phyloP scores from a whole-genome alignment of 1,140 invertebrate species.

The Dreissena polymorpha region DNA sequence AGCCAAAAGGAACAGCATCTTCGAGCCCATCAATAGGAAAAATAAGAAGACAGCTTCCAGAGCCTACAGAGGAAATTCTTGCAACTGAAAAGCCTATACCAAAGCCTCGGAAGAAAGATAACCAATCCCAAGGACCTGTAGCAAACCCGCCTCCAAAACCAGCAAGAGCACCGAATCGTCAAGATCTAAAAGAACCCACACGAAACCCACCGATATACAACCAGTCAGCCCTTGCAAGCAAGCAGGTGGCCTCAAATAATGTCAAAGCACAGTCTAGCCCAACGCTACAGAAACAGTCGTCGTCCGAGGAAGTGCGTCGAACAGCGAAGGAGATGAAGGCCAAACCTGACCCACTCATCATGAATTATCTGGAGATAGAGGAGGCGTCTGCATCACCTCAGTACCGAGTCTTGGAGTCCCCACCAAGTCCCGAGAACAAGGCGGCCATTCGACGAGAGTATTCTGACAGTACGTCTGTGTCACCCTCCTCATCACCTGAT shows the following conservation, averaged over 20 bases:
- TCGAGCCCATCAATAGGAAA: too few species aligned
- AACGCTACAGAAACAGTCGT: conserved; percentile 68
- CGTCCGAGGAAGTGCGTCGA: conserved; percentile 61
- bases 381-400: conserved; percentile 73
- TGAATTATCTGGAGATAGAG: conserved; percentile 73
- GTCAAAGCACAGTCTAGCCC: conserved; percentile 28
- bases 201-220: conserved; percentile 21
- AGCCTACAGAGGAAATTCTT: conserved; percentile 69
- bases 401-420: conserved; percentile 75
- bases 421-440: conserved; percentile 73
- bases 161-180: conserved; percentile 30
- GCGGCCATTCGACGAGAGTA: conserved; percentile 72
- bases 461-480: conserved; percentile 75
- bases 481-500: conserved; percentile 73
- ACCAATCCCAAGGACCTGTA: conserved; percentile 37
- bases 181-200: conserved; percentile 35
- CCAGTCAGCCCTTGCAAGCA: conserved; percentile 10
- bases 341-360: conserved; percentile 71
- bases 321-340: conserved; percentile 75
- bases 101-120: conserved; percentile 54
- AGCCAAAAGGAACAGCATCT: too few species aligned
- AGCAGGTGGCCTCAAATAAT: background rate
- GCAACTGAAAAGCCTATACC: conserved; percentile 56
- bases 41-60: conserved; percentile 68
- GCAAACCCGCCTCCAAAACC: conserved; percentile 44